Base-by-base conservation (phyloP, 2,113 vertebrate species). In the Monarcha castaneiventris region DNA sequence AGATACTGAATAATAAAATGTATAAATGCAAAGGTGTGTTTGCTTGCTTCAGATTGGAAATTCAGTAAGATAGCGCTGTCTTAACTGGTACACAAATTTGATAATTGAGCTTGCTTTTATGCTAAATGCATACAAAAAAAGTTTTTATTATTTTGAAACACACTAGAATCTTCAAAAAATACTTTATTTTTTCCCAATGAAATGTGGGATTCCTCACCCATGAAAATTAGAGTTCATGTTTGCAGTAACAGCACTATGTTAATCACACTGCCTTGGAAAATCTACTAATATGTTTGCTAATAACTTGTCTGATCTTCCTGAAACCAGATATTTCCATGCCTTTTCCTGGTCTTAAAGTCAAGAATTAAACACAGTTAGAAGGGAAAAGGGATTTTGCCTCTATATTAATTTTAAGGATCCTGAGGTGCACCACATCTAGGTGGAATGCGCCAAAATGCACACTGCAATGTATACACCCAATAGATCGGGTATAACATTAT, bases 21-120 rank as follows among this genome's bases (percentile, higher is more conserved):
- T 25, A 51, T 48, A 64, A 84, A 74, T 21, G 8, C 2, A 62
- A n/a, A 58, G 0, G 0, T 77, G 10, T 33, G 11, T 1, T 62
- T 48, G 3, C 30, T 91, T 82, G 7, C 2, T 10, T 84, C 30
- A 37, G 17, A 25, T 7, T 84, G 33, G 8, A 87, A 81, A 49
- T 30, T 16, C 77, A 59, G 16, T 52, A 84, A 35, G 5, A 37
- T 25, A 55, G 6, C 33, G 61, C 20, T n/a, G 20, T 48, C 19
- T 44, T 86, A 59, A 49, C 5, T 86, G 37, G 6, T 69, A 19
- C 20, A n/a, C 22, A 7, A 73, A 76, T 88, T 79, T 33, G 3
- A n/a, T 55, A 79, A 72, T 10, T 52, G 7, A 63, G 11, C 41
- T 80, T 64, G 27, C 10, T 61, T 52, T 76, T 58, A 44, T 32